Evolutionary conservation across 1,140 invertebrate genomes (phyloP).

Genomic region (Drosophila ananassae): DNA sequence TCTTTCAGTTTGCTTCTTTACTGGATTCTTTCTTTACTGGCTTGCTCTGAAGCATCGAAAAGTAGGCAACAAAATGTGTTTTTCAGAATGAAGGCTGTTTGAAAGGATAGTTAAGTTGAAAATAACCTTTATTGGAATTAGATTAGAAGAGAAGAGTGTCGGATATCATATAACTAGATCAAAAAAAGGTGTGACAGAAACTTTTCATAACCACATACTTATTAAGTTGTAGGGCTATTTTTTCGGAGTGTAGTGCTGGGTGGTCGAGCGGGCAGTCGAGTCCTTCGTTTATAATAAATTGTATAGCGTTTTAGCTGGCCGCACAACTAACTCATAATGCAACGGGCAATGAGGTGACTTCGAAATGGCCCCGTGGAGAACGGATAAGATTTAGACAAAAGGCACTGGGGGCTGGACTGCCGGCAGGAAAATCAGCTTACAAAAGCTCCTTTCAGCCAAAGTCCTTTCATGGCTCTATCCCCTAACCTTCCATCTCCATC

Average conservation of each 20-base stretch:
- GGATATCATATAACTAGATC: too few relatives aligned
- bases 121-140: too few relatives aligned
- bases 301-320: constrained; percentile 54
- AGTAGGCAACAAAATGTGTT: too few relatives aligned
- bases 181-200: too few relatives aligned
- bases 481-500: background rate
- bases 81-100: too few relatives aligned
- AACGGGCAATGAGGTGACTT: constrained; percentile 47
- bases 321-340: constrained; percentile 61
- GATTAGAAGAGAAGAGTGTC: too few relatives aligned
- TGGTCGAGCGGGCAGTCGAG: background rate
- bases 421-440: constrained; percentile 58
- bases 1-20: too few relatives aligned
- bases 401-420: constrained; percentile 6
- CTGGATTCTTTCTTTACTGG: too few relatives aligned
- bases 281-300: constrained; percentile 57
- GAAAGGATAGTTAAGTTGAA: too few relatives aligned
- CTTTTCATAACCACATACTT: too few relatives aligned
- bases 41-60: too few relatives aligned
- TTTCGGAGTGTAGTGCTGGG: background rate
- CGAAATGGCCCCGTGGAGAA: constrained; percentile 45
- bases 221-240: background rate
- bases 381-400: constrained; percentile 45
- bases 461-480: background rate
- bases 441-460: constrained; percentile 45